Evolutionary conservation across 2,113 vertebrate species (phyloP).

Genomic region (Anser cygnoides): DNA sequence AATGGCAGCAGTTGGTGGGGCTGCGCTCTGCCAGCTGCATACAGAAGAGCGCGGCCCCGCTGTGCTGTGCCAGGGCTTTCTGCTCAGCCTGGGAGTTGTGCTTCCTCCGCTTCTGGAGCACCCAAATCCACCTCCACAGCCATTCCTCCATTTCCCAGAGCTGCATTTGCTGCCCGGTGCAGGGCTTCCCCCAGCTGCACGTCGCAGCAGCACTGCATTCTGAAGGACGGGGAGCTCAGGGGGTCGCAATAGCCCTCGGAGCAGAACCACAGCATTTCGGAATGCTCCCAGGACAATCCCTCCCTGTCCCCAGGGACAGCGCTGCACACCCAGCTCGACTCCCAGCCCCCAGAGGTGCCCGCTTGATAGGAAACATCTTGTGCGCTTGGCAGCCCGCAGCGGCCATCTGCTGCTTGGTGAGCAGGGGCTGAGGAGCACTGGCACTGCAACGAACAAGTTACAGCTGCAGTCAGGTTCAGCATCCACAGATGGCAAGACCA

Average conservation of each 20-base stretch:
- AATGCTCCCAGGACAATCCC: background rate
- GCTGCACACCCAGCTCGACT: background rate
- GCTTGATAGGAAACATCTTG: slow-evolving; percentile 48
- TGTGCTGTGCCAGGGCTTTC: slow-evolving; percentile 62
- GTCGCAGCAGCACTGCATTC: background rate
- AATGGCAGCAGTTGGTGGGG: slow-evolving; percentile 25
- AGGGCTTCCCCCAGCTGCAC: accelerated
- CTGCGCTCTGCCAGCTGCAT: background rate
- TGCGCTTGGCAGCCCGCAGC: background rate
- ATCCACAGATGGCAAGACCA: background rate
- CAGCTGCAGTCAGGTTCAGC: background rate
- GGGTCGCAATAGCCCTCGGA: slow-evolving; percentile 20
- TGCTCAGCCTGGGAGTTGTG: background rate
- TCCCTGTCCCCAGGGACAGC: slow-evolving; percentile 38
- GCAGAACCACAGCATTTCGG: background rate
- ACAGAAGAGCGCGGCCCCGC: background rate
- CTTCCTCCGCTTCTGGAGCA: background rate
- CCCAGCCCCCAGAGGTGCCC: slow-evolving; percentile 45
- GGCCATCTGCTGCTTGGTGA: background rate
- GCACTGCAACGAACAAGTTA: background rate
- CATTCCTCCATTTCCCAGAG: background rate
- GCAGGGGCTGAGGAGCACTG: background rate
- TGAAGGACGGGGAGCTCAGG: background rate
- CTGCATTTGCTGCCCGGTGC: accelerated
- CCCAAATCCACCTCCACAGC: background rate